Evolutionary conservation across 2,113 vertebrate genomes (phyloP).

Genomic region (Labeo catla): DNA sequence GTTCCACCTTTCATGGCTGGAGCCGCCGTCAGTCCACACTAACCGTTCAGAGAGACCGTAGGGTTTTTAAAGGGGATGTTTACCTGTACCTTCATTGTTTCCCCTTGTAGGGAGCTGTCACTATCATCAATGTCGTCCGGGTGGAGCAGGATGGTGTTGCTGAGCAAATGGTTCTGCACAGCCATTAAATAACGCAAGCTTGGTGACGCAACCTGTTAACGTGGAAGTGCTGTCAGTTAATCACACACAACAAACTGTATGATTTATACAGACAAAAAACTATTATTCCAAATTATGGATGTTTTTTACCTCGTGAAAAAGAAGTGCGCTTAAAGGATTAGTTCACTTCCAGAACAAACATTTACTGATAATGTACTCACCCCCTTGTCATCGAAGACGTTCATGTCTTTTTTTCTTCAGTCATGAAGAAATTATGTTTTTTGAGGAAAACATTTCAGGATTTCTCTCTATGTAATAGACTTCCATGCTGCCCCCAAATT

Average conservation of each 20-base stretch:
- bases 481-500: too few relatives aligned
- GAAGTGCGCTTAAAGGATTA: not conserved
- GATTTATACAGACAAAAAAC: not conserved
- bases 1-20: not conserved
- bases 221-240: slow-evolving; percentile 62
- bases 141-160: slow-evolving; percentile 96
- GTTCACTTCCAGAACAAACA: too few relatives aligned
- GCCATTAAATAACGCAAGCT: slow-evolving; percentile 98
- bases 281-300: not conserved
- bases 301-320: not conserved
- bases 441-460: too few relatives aligned
- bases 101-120: slow-evolving; percentile 99
- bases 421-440: too few relatives aligned
- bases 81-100: slow-evolving; percentile 99
- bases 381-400: too few relatives aligned
- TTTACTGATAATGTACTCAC: too few relatives aligned
- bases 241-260: not conserved
- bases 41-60: slow-evolving; percentile 20
- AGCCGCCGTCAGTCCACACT: not conserved
- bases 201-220: slow-evolving; percentile 92
- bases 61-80: slow-evolving; percentile 84
- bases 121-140: slow-evolving; percentile 97
- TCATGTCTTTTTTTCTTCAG: too few relatives aligned
- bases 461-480: too few relatives aligned
- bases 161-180: slow-evolving; percentile 98